Base-by-base conservation (phyloP, 2,797 vertebrate species). In the Schizopygopsis pylzovi region DNA sequence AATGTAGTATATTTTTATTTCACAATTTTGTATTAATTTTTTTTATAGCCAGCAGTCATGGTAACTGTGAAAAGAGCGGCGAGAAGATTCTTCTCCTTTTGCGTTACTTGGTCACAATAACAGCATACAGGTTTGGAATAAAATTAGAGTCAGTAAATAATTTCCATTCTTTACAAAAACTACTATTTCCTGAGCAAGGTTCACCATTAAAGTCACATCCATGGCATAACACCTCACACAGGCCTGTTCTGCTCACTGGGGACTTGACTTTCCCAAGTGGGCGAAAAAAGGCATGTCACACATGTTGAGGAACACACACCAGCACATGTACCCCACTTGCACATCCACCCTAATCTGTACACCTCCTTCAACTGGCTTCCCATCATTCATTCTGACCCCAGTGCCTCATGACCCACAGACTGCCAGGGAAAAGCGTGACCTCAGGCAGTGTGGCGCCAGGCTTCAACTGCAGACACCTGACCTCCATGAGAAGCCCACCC, bases 381-480 rank as follows among this genome's bases (percentile, higher is more conserved):
- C 70, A 82, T 59, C 54, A 80, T 83, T 92, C 87, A 81, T 71
- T 86, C 82, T 43, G 68, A 92, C 91, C 91, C 86, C 88, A 49
- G 3, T 82, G 86, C 89, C 90, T 91, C 88, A 87, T 92, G 91
- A 92, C 90, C 93, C 47, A 43, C 65, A 87, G 85, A 86, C 89
- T 43, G 85, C 87, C 88, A 87, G 85, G 81, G 84, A 87, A 90
- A 88, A 85, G 37, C 59, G 2, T 89, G 87, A 92, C 91, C 92
- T 91, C 90, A 76, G 89, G 91, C 89, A 82, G 52, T 68, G 87
- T 82, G 93, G 92, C 89, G 87, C 91, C 93, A 90, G 84, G 82
- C 83, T 86, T 91, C 87, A 33, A 92, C 85, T 90, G 92, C 80
- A 87, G 85, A 91, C 91, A 88, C 85, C 80, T 91, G 90, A 92